A percentile compares a stretch with the other conserved stretches of the same genome.
Conservation (phyloP, 2,888 invertebrate genomes). For the Drosophila tripunctata region DNA sequence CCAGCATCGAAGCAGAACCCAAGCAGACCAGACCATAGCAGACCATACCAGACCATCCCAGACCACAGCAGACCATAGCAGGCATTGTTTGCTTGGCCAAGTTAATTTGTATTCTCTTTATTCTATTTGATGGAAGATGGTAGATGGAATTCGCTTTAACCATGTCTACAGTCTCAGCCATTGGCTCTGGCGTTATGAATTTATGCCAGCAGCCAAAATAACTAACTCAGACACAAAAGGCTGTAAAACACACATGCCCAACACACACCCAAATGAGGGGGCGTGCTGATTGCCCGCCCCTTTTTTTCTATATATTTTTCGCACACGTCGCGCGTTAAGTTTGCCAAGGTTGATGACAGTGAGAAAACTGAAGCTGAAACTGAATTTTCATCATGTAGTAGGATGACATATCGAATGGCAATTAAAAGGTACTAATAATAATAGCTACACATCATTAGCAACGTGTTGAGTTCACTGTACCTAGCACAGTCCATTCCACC, state of each 20-base stretch:
- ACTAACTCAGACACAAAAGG: conserved; percentile 73
- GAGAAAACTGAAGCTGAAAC: no score
- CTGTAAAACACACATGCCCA: conserved; percentile 59
- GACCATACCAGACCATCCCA: no score
- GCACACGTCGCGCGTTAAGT: conserved; percentile 21
- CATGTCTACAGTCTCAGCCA: conserved; percentile 19
- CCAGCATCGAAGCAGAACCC: conserved; percentile 16
- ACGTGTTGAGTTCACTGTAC: conserved; percentile 48
- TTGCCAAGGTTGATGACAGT: conserved; percentile 68
- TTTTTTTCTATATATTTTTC: not conserved
- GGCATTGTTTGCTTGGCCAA: conserved; percentile 50
- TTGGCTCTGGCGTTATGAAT: conserved; percentile 58
- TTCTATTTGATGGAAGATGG: conserved; percentile 56
- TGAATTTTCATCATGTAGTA: conserved; percentile 21
- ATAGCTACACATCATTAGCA: conserved; percentile 20
- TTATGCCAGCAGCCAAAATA: conserved; percentile 59
- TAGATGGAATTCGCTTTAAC: conserved; percentile 39
- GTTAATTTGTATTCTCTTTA: conserved; percentile 75
- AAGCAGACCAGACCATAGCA: conserved; percentile 9
- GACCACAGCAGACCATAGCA: conserved; percentile 12
- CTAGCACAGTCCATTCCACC: conserved; percentile 10
- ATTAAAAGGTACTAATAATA: conserved; percentile 58
- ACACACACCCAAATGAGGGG: no score
- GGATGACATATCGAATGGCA: conserved; percentile 69
- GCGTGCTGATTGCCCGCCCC: not conserved